Base-by-base conservation (phyloP, 2,797 vertebrate genomes). In the Microctenopoma steveboyesi region DNA sequence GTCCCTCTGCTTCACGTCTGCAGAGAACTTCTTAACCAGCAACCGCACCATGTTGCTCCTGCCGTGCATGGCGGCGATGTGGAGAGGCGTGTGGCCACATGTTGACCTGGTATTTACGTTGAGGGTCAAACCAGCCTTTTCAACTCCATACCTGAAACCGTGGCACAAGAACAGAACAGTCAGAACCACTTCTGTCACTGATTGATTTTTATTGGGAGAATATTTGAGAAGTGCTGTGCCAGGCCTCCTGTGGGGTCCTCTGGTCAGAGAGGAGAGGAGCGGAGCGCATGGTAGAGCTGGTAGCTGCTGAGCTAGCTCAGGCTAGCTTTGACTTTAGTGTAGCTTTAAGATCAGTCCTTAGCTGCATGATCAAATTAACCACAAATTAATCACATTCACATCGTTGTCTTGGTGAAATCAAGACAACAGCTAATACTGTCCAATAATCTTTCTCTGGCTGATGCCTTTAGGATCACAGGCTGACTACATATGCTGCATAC, bases 81-180 rank as follows among this genome's bases (percentile, higher is more conserved):
- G 97, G 53, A 98, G 89, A 0, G 98, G 95, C 0, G 97, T 99
- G 86, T 98, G 96, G 18, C 97, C 97, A 0, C 95, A 94, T 3
- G 90, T 88, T 0, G 95, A 95, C 80, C 86, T 93, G 43, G 90
- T 88, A 0, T 99, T 91, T 2, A 95, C 75, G 0, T 98, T 92
- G 3, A 98, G 92, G 10, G 64, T 61, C 82, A 96, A 45, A 33
- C 96, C 95, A 0, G 70, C 67, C 59, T 91, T 94, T 22, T 52
- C 68, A 0, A 95, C 95, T 0, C 94, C 95, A 0, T 89, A 92
- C 86, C 91, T 92, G 77, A 47, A 79, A 82, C 1, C 62, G 0
- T 9, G 68, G 14, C 14, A 33, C 40, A 42, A 63, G 0, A 12
- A 55, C 11, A 51, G 39, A 1, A 35, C 28, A 4, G 48, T 55